Evolutionary conservation across 2,797 vertebrate species (phyloP).

Genomic region (Myioborus melanocephalus): DNA sequence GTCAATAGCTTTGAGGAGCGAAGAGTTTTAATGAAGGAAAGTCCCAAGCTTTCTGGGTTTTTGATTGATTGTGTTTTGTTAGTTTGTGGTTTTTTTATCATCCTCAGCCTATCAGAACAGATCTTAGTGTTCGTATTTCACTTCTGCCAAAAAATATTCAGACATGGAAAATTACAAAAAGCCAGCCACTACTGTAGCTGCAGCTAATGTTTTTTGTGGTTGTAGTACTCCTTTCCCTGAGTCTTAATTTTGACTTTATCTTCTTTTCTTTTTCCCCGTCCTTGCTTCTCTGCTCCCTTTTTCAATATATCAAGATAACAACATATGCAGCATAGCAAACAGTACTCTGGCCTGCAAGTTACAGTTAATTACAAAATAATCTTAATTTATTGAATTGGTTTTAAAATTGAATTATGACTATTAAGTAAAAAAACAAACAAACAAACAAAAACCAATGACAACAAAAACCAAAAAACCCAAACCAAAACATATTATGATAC

Average conservation of each 20-base stretch:
- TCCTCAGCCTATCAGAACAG: neutral
- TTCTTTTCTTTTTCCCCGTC: neutral
- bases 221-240: neutral
- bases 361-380: neutral
- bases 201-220: neutral
- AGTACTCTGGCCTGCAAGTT: neutral
- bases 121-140: neutral
- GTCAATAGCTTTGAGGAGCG: neutral
- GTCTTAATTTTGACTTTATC: neutral
- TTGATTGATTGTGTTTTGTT: neutral
- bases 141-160: neutral
- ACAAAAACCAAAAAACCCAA: neutral
- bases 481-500: neutral
- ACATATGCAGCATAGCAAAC: neutral
- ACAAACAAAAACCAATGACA: neutral
- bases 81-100: neutral
- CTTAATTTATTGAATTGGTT: neutral
- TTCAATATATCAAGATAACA: neutral
- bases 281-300: neutral
- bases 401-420: neutral
- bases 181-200: neutral
- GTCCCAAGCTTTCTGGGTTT: neutral
- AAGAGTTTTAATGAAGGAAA: neutral
- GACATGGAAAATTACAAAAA: neutral
- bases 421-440: neutral